Evolutionary conservation across 2,888 invertebrate species (phyloP), one percentile per base, ranked within the genome.

Genomic region (Drosophila mimetica): DNA sequence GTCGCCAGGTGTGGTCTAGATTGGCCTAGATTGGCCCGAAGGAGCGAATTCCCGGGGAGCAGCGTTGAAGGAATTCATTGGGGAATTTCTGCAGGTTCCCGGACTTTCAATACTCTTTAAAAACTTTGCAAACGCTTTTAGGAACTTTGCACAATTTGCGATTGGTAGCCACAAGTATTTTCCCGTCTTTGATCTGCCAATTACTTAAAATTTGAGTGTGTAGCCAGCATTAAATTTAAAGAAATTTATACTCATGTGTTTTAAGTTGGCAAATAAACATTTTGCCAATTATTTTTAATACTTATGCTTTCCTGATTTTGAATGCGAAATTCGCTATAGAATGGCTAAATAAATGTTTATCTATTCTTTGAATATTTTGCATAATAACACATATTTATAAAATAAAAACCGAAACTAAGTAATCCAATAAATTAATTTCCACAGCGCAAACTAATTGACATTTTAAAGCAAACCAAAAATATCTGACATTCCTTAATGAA

Each of bases 1-100:
- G 69, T 42, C 37, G 41, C 20, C 47, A 60, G 42, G 46, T 70
- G 48, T 53, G 69, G 25, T 46, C 51, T 58, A 39, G 30, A 58
- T 67, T 50, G 50, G 50, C 53, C 47, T 34, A 46, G 28, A 50
- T 60, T 11, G 36, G 51, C 18, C 8, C 22, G 4, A 42, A 13
- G 9, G 14, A 22, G 34, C 22, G 13, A 32, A 28, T 18, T 18
- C 8, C 16, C 8, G 6, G 32, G n/a, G 13, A 46, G 5, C 14
- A 47, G 30, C 14, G 32, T 9, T 14, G 2, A 25, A 48, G 20
- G 28, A 34, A 63, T 60, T 60, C 16, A 41, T 47, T 32, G 3
- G 28, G 34, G 32, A 48, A 34, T 18, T 13, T 39, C 25, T 34
- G n/a, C 7, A 5, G 25, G 25, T n/a, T 14, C 9, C 6, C 13